Evolutionary conservation across 2,797 vertebrate genomes (phyloP).

Genomic region (Leontocebus nigricollis): DNA sequence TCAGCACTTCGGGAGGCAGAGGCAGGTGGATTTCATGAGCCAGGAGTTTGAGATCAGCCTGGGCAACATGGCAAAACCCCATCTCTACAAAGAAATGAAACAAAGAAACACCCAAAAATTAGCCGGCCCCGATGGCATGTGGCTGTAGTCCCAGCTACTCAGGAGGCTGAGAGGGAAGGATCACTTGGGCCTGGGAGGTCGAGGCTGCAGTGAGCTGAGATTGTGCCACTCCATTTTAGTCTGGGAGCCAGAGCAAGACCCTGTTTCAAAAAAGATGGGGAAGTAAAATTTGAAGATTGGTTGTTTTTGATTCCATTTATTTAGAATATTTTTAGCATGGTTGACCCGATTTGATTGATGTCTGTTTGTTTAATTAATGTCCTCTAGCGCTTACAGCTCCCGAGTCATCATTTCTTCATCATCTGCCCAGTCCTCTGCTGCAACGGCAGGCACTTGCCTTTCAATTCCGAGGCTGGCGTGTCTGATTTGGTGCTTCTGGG

Average conservation of each 20-base stretch:
- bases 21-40: too few species aligned
- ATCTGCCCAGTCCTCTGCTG: conserved; percentile 40
- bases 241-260: background rate
- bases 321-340: conserved; percentile 8
- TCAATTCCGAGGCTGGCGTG: conserved; percentile 47
- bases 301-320: conserved; percentile 51
- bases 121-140: background rate
- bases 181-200: background rate
- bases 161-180: background rate
- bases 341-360: conserved; percentile 49
- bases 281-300: background rate
- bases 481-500: conserved; percentile 47
- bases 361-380: conserved; percentile 57
- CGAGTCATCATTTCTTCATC: conserved; percentile 49
- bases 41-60: too few species aligned
- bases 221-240: background rate
- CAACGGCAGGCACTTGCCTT: conserved; percentile 41
- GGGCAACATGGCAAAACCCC: too few species aligned
- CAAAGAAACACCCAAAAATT: too few species aligned
- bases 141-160: background rate
- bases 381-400: conserved; percentile 57
- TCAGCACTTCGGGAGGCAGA: too few species aligned
- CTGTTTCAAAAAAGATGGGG: background rate
- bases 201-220: background rate
- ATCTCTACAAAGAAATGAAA: too few species aligned